Evolutionary conservation across 2,888 invertebrate genomes (phyloP).

Genomic region (Rhyacophila evoluta): DNA sequence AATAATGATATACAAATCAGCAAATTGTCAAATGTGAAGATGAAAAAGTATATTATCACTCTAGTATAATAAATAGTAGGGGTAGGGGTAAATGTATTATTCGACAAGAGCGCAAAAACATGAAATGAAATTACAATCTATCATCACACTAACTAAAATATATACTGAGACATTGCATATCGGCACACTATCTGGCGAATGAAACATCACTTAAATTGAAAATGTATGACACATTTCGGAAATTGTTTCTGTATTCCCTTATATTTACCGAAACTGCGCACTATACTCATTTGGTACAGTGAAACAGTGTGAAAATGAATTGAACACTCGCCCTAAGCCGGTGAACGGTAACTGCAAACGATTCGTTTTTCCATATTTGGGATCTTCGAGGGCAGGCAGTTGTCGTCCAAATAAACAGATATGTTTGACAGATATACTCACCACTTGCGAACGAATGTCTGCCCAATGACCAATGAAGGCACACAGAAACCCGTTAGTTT

Average conservation of each 20-base stretch:
- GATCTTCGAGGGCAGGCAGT: conserved; percentile 42
- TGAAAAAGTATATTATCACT: no score
- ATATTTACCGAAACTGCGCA: conserved; percentile 44
- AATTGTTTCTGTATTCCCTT: conserved; percentile 28
- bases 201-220: conserved; percentile 17
- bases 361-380: conserved; percentile 45
- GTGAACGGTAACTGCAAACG: conserved; percentile 28
- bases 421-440: conserved; percentile 43
- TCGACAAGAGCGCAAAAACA: no score
- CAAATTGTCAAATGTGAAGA: no score
- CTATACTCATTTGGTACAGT: conserved; percentile 3
- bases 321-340: conserved; percentile 28
- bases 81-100: no score
- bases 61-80: no score
- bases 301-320: conserved; percentile 30
- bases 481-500: background rate
- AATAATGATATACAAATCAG: no score
- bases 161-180: no score
- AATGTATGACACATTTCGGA: conserved; percentile 41
- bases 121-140: no score
- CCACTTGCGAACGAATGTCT: conserved; percentile 32
- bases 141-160: no score
- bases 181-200: background rate
- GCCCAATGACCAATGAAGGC: conserved; percentile 8
- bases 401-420: conserved; percentile 25